A percentile compares a stretch with the other conserved stretches of the same genome.
phyloP scores from a whole-genome alignment of 2,797 vertebrate genomes.

The Poeciliopsis infans region DNA sequence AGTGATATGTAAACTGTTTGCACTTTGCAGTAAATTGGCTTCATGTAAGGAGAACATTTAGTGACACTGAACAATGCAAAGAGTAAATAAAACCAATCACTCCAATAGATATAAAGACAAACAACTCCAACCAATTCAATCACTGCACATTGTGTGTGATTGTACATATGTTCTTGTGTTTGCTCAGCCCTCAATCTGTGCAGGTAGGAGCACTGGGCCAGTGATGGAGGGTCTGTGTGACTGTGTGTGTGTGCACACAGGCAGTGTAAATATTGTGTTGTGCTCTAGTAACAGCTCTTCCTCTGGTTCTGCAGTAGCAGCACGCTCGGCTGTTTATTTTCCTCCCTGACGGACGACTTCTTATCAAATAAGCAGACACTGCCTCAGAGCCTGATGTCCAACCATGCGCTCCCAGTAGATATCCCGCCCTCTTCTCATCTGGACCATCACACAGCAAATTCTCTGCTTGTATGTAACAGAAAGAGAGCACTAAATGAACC shows the following conservation, averaged over 20 bases:
- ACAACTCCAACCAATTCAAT: not conserved
- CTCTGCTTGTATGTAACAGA: conserved; percentile 21
- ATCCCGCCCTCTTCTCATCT: conserved; percentile 59
- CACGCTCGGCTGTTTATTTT: conserved; percentile 82
- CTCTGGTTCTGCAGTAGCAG: conserved; percentile 74
- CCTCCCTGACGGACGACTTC: conserved; percentile 82
- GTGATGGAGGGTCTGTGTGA: conserved; percentile 37
- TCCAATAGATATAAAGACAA: not conserved
- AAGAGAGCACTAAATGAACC: conserved; percentile 36
- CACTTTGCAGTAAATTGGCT: not conserved
- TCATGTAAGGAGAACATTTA: not conserved
- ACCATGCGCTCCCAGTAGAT: conserved; percentile 65
- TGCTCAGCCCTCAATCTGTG: conserved; percentile 33
- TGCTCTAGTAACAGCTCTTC: conserved; percentile 83
- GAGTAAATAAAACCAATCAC: not conserved
- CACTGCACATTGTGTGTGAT: conserved; percentile 29
- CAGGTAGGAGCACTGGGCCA: conserved; percentile 53
- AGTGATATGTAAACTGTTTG: not conserved
- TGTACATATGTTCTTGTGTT: conserved; percentile 43
- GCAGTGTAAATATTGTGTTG: conserved; percentile 85
- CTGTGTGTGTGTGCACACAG: conserved; percentile 46
- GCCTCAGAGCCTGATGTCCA: conserved; percentile 70
- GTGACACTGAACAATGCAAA: not conserved
- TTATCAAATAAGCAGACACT: conserved; percentile 85
- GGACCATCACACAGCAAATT: conserved; percentile 17